A percentile compares a stretch with the other conserved stretches of the same genome.
Evolutionary conservation across 2,888 invertebrate genomes (phyloP).

Genomic region (Orgyia antiqua): DNA sequence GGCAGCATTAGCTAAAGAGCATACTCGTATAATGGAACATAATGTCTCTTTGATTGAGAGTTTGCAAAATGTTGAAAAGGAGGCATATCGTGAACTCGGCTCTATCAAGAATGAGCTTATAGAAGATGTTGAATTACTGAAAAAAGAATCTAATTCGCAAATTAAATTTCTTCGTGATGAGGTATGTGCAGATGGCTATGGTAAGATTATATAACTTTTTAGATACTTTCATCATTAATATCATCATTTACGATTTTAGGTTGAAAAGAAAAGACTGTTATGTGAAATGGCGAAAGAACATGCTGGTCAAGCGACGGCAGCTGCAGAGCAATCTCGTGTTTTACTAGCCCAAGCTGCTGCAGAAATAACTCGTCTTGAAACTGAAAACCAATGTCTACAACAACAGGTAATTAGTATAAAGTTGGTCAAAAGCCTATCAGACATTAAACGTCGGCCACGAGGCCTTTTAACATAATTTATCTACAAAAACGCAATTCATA

Average conservation of each 20-base stretch:
- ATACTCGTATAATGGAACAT: conserved; percentile 69
- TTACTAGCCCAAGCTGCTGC: conserved; percentile 55
- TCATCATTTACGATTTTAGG: conserved; percentile 39
- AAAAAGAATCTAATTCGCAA: conserved; percentile 62
- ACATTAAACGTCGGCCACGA: too few relatives aligned
- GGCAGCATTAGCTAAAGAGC: conserved; percentile 65
- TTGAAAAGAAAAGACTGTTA: conserved; percentile 55
- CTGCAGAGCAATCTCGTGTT: conserved; percentile 59
- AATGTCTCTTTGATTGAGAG: conserved; percentile 69
- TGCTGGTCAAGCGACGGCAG: conserved; percentile 57
- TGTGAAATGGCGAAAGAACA: conserved; percentile 60
- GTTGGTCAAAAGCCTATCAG: too few relatives aligned
- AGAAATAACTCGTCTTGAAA: conserved; percentile 54
- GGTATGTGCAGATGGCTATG: conserved; percentile 33
- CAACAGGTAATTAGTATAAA: conserved; percentile 63
- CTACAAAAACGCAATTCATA: too few relatives aligned
- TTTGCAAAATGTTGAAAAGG: conserved; percentile 66
- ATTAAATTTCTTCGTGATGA: conserved; percentile 60
- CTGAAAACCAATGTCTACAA: conserved; percentile 53
- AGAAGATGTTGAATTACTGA: conserved; percentile 65
- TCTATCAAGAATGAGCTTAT: conserved; percentile 65
- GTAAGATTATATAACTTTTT: not conserved
- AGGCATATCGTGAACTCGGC: conserved; percentile 67
- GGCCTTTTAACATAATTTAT: too few relatives aligned
- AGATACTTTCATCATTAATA: not conserved